phyloP scores from a whole-genome alignment of 2,113 vertebrate genomes.

The Archocentrus centrarchus region DNA sequence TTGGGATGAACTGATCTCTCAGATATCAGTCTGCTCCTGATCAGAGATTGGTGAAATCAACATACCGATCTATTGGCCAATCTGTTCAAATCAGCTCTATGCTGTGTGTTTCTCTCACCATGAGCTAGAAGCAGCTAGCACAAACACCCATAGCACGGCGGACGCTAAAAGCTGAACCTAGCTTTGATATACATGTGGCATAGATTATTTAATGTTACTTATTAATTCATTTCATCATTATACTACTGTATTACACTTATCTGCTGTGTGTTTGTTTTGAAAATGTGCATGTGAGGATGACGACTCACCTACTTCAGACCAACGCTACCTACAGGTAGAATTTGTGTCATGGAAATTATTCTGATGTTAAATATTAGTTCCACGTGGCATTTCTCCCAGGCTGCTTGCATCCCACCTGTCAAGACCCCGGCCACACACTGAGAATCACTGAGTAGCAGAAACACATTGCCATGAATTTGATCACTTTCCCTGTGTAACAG shows the following conservation, averaged over 20 bases:
- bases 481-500: not conserved
- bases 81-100: not conserved
- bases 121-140: not conserved
- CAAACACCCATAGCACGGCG: not conserved
- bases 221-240: rapidly evolving
- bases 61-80: not conserved
- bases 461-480: not conserved
- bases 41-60: not conserved
- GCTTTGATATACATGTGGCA: not conserved
- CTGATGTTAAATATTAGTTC: too few relatives aligned
- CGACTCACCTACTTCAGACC: not conserved
- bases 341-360: too few relatives aligned
- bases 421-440: too few relatives aligned
- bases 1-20: not conserved
- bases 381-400: too few relatives aligned
- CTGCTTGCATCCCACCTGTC: too few relatives aligned
- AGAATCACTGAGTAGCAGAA: too few relatives aligned
- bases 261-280: rapidly evolving
- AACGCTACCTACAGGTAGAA: not conserved
- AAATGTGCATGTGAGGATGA: too few relatives aligned
- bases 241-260: not conserved
- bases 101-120: not conserved
- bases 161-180: not conserved
- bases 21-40: not conserved
- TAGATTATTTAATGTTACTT: too few relatives aligned